Percentiles rank a stretch among this genome's conserved stretches.
These are phyloP conservation scores for Thripadectes ignobilis DNA, from an alignment of 2,797 vertebrate species.

Conservation along the genomic window DNA sequence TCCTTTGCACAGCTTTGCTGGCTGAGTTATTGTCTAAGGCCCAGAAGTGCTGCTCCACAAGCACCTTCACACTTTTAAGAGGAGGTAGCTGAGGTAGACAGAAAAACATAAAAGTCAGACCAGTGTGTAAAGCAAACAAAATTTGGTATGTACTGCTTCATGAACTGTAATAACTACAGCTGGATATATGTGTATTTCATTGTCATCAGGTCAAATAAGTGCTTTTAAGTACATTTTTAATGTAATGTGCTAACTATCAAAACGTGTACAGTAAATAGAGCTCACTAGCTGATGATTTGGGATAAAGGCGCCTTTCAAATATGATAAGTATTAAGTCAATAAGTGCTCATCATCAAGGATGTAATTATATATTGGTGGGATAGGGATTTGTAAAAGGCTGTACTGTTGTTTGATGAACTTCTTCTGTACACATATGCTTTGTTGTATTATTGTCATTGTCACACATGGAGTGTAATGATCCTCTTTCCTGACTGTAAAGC, in stretches of 20 bases:
- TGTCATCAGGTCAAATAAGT: neutral
- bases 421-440: neutral
- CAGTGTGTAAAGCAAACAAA: neutral
- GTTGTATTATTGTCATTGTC: neutral
- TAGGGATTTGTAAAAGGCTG: neutral
- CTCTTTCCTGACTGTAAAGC: neutral
- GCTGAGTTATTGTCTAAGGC: neutral
- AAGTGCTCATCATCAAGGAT: neutral
- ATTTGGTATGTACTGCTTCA: neutral
- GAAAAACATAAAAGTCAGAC: neutral
- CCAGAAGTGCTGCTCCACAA: neutral
- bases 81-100: neutral
- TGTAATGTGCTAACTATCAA: neutral
- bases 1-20: neutral
- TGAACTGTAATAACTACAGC: neutral
- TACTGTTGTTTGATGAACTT: neutral
- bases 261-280: neutral
- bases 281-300: neutral
- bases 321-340: neutral
- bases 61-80: neutral
- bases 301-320: neutral
- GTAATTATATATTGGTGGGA: neutral
- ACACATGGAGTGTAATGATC: neutral
- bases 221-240: neutral
- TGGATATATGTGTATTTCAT: neutral